phyloP scores from a whole-genome alignment of 2,797 vertebrate species.

The Lagothrix lagotricha region DNA sequence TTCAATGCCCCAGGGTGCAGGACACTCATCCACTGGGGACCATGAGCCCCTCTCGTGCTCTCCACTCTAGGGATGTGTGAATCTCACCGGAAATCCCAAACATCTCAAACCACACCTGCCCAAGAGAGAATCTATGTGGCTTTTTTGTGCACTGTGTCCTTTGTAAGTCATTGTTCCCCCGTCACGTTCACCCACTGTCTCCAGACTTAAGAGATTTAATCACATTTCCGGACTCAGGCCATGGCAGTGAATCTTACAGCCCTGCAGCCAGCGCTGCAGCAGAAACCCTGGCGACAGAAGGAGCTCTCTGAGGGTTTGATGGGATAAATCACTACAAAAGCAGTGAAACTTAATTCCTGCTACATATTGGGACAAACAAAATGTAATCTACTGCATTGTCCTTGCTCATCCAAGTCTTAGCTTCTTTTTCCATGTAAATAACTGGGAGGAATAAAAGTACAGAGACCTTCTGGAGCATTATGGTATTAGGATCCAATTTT shows the following conservation, averaged over 20 bases:
- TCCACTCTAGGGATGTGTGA: not conserved
- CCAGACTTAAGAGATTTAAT: conserved; percentile 14
- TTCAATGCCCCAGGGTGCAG: not conserved
- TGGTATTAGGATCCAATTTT: conserved; percentile 51
- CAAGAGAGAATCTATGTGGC: not conserved
- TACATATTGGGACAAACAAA: conserved; percentile 65
- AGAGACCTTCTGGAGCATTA: conserved; percentile 31
- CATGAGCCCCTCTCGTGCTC: rapidly evolving
- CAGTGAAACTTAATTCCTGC: conserved; percentile 42
- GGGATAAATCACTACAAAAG: conserved; percentile 66
- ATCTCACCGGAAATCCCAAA: not conserved
- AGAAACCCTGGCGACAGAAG: conserved; percentile 53
- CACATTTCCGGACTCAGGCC: not conserved
- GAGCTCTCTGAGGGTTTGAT: conserved; percentile 11
- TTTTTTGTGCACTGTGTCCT: not conserved
- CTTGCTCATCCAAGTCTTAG: conserved; percentile 6
- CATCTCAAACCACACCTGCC: not conserved
- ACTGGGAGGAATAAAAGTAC: conserved; percentile 60
- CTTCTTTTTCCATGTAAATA: conserved; percentile 60
- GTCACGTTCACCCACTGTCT: rapidly evolving
- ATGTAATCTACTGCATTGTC: conserved; percentile 58
- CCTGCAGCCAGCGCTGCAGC: not conserved
- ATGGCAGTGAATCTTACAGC: not conserved
- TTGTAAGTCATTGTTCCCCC: not conserved
- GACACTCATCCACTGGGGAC: not conserved